phyloP scores from a whole-genome alignment of 2,113 vertebrate species.

The Noctilio leporinus region DNA sequence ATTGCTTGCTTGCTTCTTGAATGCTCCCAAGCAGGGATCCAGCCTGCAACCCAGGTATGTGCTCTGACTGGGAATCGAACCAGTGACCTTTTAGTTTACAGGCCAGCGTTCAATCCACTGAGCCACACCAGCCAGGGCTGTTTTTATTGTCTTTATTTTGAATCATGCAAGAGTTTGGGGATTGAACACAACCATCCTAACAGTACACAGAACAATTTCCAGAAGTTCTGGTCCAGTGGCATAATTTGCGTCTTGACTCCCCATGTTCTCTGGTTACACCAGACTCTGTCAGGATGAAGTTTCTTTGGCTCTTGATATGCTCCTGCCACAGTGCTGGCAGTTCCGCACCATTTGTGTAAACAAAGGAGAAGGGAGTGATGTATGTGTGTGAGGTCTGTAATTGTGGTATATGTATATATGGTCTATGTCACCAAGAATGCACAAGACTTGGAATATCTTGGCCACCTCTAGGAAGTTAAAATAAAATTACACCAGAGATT shows the following conservation, averaged over 20 bases:
- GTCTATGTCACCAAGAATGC: not conserved
- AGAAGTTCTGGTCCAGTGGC: not conserved
- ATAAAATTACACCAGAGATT: not conserved
- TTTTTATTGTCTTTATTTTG: not conserved
- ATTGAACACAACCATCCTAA: not conserved
- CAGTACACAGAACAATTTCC: not conserved
- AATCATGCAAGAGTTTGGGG: not conserved
- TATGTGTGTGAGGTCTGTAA: no score
- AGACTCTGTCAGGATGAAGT: not conserved
- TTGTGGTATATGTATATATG: not conserved
- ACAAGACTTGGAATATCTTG: not conserved
- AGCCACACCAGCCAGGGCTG: no score
- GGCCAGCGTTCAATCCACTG: no score
- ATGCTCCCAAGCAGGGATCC: no score
- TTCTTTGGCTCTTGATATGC: not conserved
- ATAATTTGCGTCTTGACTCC: not conserved
- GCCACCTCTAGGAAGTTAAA: not conserved
- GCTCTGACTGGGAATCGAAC: no score
- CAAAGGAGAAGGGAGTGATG: not conserved
- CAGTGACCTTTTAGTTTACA: no score
- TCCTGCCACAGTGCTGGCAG: not conserved
- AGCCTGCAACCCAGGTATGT: no score
- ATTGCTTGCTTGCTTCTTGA: no score
- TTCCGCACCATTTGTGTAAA: not conserved
- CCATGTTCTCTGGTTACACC: not conserved